A percentile compares a stretch with the other conserved stretches of the same genome.
phyloP scores from a whole-genome alignment of 2,797 vertebrate species.

The Gymnoscopelus microlampas region DNA sequence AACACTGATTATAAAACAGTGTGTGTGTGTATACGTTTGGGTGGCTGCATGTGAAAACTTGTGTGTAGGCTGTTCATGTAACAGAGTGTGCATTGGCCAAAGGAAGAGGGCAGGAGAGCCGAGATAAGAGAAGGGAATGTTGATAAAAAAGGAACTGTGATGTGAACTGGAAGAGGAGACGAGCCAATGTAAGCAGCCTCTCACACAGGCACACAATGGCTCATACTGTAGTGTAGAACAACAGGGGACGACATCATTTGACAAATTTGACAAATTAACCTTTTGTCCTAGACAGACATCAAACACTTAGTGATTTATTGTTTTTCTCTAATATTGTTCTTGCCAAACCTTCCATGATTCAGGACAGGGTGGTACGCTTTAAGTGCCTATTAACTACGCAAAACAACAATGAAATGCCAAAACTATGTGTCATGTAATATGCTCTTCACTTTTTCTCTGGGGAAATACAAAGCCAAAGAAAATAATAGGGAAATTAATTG shows the following conservation, averaged over 20 bases:
- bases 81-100: constrained; percentile 27
- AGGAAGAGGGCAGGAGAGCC: constrained; percentile 45
- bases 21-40: constrained; percentile 19
- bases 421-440: background rate
- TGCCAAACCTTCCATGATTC: constrained; percentile 19
- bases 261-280: constrained; percentile 18
- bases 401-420: background rate
- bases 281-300: constrained; percentile 1
- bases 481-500: too few relatives aligned
- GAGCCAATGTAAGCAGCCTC: constrained; percentile 29
- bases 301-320: constrained; percentile 1
- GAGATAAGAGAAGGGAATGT: constrained; percentile 49
- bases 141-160: constrained; percentile 21
- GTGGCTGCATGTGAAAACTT: constrained; percentile 10
- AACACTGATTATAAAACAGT: constrained; percentile 65
- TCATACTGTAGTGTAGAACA: background rate
- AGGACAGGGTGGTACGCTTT: constrained; percentile 17
- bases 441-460: constrained; percentile 13
- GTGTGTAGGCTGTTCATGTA: constrained; percentile 28
- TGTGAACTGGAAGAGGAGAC: constrained; percentile 16
- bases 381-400: background rate
- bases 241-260: constrained; percentile 10
- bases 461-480: background rate
- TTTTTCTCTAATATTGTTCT: constrained; percentile 6
- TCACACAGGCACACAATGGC: constrained; percentile 14